These are phyloP conservation scores for Amphipoea lucens DNA, from an alignment of 2,888 invertebrate genomes.

Conservation along the genomic window DNA sequence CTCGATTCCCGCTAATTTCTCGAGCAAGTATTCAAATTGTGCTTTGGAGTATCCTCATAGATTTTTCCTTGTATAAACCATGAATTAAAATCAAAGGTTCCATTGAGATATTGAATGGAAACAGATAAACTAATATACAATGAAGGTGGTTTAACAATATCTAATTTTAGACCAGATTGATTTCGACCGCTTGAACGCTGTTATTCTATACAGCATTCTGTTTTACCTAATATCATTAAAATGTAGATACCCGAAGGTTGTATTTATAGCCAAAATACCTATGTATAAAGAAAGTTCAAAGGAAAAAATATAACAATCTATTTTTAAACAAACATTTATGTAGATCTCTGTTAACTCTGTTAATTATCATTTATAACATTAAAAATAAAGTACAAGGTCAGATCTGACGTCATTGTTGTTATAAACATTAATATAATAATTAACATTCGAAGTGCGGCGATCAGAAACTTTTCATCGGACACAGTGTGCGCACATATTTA, in stretches of 20 bases:
- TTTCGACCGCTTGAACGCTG: constrained; percentile 18
- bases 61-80: constrained; percentile 22
- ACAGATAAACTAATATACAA: constrained; percentile 12
- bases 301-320: not conserved
- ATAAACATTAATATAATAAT: constrained; percentile 39
- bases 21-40: constrained; percentile 1
- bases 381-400: constrained; percentile 78
- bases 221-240: not conserved
- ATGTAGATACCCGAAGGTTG: not conserved
- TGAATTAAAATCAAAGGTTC: constrained; percentile 24
- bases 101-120: constrained; percentile 10
- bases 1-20: constrained; percentile 14
- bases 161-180: constrained; percentile 36
- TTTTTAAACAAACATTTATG: not conserved
- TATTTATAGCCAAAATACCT: not conserved
- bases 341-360: not conserved
- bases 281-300: not conserved
- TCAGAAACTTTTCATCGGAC: constrained; percentile 16
- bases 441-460: constrained; percentile 19
- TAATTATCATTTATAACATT: constrained; percentile 9
- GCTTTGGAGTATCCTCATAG: not conserved
- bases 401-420: constrained; percentile 76
- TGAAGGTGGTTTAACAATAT: constrained; percentile 21
- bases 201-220: constrained; percentile 9
- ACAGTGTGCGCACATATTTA: not conserved